Percentiles rank a stretch among this genome's conserved stretches.
These are phyloP conservation scores for Hydropotes inermis DNA, from an alignment of 2,113 vertebrate genomes.

Conservation along the genomic window DNA sequence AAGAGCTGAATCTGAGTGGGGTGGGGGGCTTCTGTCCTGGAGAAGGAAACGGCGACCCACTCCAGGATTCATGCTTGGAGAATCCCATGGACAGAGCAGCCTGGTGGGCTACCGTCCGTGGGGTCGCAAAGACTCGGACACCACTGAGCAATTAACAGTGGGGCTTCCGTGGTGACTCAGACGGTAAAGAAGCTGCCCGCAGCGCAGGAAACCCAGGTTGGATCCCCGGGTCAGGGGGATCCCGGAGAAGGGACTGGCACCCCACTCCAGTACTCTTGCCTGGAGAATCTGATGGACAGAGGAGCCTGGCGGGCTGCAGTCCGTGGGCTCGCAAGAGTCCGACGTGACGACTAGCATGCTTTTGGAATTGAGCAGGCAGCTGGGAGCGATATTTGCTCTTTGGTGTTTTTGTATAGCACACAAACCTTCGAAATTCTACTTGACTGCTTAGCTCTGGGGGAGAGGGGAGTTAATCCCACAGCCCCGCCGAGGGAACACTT, in stretches of 20 bases:
- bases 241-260: not conserved
- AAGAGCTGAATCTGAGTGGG: not conserved
- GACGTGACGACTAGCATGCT: not conserved
- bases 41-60: not conserved
- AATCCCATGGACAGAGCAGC: not conserved
- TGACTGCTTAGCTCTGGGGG: not conserved
- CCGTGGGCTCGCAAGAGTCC: not conserved
- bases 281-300: not conserved
- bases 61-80: not conserved
- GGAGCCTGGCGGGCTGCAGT: too few species aligned
- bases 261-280: not conserved
- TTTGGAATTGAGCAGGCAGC: not conserved
- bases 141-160: not conserved
- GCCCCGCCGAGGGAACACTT: not conserved
- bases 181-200: not conserved
- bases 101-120: not conserved
- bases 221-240: not conserved
- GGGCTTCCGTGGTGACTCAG: not conserved
- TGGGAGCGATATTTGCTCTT: not conserved
- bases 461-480: accelerated
- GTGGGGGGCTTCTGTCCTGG: not conserved
- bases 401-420: accelerated
- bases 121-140: not conserved
- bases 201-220: not conserved
- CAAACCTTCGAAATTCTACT: not conserved